phyloP scores from a whole-genome alignment of 2,888 invertebrate genomes.

The Torymus tubicola region DNA sequence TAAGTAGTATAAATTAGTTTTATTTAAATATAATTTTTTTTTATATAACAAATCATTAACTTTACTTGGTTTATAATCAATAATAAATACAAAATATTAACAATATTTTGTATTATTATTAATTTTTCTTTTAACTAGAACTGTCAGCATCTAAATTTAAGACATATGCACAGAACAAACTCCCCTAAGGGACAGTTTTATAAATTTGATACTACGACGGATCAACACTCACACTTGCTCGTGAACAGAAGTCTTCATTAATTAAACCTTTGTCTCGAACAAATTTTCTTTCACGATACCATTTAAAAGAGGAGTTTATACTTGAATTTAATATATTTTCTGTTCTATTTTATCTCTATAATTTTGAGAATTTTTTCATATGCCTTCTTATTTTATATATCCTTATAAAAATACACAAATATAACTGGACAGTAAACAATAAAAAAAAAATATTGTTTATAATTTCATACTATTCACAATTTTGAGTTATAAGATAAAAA shows the following conservation, averaged over 20 bases:
- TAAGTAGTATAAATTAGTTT: conserved; percentile 15
- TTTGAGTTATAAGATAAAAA: no score
- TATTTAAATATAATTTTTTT: conserved; percentile 10
- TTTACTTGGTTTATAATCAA: conserved; percentile 53
- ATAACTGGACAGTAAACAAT: no score
- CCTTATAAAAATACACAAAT: no score
- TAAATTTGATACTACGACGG: conserved; percentile 64
- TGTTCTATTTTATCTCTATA: conserved; percentile 9
- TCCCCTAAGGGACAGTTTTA: conserved; percentile 75
- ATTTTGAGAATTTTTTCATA: conserved; percentile 8
- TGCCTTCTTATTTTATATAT: not conserved
- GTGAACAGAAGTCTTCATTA: conserved; percentile 50
- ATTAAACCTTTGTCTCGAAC: conserved; percentile 47
- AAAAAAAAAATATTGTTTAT: no score
- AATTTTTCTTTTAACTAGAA: conserved; percentile 64
- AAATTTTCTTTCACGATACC: conserved; percentile 62
- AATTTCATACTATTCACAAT: no score
- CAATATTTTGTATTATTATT: conserved; percentile 59
- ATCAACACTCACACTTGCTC: conserved; percentile 57
- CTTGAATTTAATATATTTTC: conserved; percentile 36
- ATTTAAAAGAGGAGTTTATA: conserved; percentile 57
- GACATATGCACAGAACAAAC: conserved; percentile 71
- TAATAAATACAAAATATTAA: conserved; percentile 38
- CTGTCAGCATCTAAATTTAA: conserved; percentile 73
- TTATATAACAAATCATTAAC: conserved; percentile 41